Conservation (phyloP, 2,113 vertebrate genomes). For the Channa argus region DNA sequence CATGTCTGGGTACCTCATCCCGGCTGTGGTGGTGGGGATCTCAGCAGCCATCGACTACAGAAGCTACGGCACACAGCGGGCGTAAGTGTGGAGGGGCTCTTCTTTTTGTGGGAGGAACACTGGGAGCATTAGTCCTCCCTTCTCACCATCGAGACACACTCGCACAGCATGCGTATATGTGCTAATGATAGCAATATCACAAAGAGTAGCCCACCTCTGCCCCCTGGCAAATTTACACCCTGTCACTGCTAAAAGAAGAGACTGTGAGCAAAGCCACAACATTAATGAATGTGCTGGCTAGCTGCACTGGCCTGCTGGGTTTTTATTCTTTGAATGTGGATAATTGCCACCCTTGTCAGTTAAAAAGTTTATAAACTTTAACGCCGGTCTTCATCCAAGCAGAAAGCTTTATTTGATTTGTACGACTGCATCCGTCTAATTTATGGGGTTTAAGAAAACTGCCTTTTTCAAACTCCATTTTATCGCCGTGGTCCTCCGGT, state of each 20-base stretch:
- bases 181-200: slow-evolving; percentile 72
- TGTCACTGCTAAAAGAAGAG: slow-evolving; percentile 61
- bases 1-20: slow-evolving; percentile 94
- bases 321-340: slow-evolving; percentile 69
- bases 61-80: slow-evolving; percentile 95
- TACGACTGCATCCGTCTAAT: slow-evolving; percentile 50
- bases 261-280: slow-evolving; percentile 53
- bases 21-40: slow-evolving; percentile 93
- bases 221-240: slow-evolving; percentile 67
- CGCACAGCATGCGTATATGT: slow-evolving; percentile 32
- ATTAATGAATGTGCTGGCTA: slow-evolving; percentile 69
- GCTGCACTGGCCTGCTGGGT: slow-evolving; percentile 54
- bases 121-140: background rate
- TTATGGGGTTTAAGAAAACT: slow-evolving; percentile 58
- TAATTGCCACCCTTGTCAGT: slow-evolving; percentile 76
- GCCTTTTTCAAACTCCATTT: slow-evolving; percentile 32
- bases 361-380: slow-evolving; percentile 68
- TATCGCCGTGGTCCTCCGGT: slow-evolving; percentile 33
- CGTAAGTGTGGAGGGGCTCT: slow-evolving; percentile 87
- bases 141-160: slow-evolving; percentile 16
- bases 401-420: slow-evolving; percentile 60
- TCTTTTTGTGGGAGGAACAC: slow-evolving; percentile 20
- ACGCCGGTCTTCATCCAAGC: slow-evolving; percentile 60
- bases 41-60: slow-evolving; percentile 97
- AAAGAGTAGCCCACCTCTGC: slow-evolving; percentile 56